Percentiles rank a stretch among this genome's conserved stretches.
phyloP scores from a whole-genome alignment of 2,888 invertebrate genomes.

The Nomada flava region DNA sequence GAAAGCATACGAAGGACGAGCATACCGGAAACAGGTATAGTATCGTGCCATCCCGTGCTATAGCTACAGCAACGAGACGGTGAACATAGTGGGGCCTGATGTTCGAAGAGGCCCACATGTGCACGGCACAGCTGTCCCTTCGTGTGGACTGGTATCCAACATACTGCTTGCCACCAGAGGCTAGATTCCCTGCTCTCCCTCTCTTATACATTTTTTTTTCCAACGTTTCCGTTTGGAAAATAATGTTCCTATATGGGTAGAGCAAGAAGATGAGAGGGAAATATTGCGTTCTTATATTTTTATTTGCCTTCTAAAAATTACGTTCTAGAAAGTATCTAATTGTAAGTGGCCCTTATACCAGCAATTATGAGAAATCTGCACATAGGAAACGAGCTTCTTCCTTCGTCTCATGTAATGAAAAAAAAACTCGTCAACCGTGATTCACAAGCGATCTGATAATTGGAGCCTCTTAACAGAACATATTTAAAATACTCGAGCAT shows the following conservation, averaged over 20 bases:
- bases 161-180: conserved; percentile 8
- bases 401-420: conserved; percentile 30
- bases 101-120: conserved; percentile 70
- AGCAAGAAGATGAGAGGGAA: no score
- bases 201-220: neutral
- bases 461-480: conserved; percentile 6
- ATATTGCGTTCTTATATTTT: no score
- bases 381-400: conserved; percentile 18
- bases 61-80: conserved; percentile 28
- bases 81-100: conserved; percentile 62
- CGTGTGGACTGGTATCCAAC: conserved; percentile 12
- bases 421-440: neutral
- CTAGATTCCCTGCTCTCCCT: neutral
- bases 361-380: conserved; percentile 28
- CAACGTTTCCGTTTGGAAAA: neutral
- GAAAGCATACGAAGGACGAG: conserved; percentile 62
- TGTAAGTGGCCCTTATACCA: conserved; percentile 11
- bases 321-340: no score
- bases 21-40: conserved; percentile 68
- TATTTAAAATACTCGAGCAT: conserved; percentile 13
- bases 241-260: neutral
- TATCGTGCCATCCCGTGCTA: conserved; percentile 42
- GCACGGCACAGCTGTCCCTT: conserved; percentile 67
- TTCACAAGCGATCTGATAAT: conserved; percentile 32
- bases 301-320: no score